Conservation (phyloP, 2,113 vertebrate genomes). For the Gavia stellata region DNA sequence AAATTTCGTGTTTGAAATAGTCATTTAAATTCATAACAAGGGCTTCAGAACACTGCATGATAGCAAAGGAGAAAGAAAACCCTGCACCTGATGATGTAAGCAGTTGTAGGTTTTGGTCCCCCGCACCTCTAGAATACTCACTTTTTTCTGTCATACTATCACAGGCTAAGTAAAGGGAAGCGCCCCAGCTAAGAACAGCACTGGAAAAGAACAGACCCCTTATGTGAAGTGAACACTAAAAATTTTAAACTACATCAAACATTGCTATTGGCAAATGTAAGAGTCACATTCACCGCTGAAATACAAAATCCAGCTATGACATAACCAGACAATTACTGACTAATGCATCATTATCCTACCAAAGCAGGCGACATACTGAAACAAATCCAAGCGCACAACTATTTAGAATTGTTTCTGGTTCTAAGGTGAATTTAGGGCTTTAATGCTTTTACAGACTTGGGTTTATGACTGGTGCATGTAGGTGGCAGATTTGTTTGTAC, state of each 20-base stretch:
- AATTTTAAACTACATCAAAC: neutral
- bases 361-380: neutral
- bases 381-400: neutral
- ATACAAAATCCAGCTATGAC: neutral
- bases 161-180: neutral
- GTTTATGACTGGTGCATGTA: conserved; percentile 9
- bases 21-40: neutral
- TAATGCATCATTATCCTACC: neutral
- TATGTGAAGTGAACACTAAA: neutral
- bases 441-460: neutral
- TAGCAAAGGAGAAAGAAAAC: neutral
- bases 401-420: neutral
- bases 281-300: neutral
- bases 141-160: neutral
- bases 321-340: neutral
- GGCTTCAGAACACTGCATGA: neutral
- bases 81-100: neutral
- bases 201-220: neutral
- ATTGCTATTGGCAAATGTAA: neutral
- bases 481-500: conserved; percentile 43
- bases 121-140: neutral
- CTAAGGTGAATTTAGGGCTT: neutral
- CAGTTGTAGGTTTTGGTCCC: neutral
- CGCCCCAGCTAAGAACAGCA: neutral
- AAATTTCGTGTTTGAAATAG: neutral